Conservation (phyloP, 2,888 invertebrate genomes). For the Cheilosia grossa region DNA sequence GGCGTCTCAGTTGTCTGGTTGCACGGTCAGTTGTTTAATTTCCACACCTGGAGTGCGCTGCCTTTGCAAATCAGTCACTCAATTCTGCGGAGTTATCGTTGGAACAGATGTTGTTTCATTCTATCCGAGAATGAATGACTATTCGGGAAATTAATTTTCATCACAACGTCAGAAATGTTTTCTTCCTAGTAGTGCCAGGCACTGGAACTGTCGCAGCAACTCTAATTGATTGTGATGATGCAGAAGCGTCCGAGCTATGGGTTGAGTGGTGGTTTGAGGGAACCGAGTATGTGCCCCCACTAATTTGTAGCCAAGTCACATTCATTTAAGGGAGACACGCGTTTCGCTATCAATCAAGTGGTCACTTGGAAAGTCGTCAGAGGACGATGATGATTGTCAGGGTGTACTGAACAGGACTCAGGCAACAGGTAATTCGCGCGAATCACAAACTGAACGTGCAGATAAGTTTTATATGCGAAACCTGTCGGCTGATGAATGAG, state of each 20-base stretch:
- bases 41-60: conserved; percentile 49
- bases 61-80: conserved; percentile 21
- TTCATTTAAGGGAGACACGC: conserved; percentile 18
- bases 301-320: conserved; percentile 35
- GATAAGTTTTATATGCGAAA: conserved; percentile 12
- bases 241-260: background rate
- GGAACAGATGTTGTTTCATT: conserved; percentile 11
- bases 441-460: background rate
- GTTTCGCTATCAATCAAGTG: conserved; percentile 36
- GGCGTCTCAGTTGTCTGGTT: conserved; percentile 27
- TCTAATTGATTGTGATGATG: conserved; percentile 19
- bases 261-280: background rate
- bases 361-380: conserved; percentile 11
- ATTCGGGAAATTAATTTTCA: conserved; percentile 26
- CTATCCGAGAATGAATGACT: background rate
- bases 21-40: conserved; percentile 48
- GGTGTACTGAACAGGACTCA: background rate
- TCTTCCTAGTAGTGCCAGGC: conserved; percentile 5
- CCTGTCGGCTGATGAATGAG: conserved; percentile 23
- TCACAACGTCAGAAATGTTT: background rate
- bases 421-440: background rate
- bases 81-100: conserved; percentile 16
- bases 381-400: conserved; percentile 2
- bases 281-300: conserved; percentile 8
- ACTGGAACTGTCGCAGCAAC: conserved; percentile 16